These are phyloP conservation scores for Brachynemurus nebulosus DNA, from an alignment of 2,888 invertebrate genomes.

Conservation along the genomic window DNA sequence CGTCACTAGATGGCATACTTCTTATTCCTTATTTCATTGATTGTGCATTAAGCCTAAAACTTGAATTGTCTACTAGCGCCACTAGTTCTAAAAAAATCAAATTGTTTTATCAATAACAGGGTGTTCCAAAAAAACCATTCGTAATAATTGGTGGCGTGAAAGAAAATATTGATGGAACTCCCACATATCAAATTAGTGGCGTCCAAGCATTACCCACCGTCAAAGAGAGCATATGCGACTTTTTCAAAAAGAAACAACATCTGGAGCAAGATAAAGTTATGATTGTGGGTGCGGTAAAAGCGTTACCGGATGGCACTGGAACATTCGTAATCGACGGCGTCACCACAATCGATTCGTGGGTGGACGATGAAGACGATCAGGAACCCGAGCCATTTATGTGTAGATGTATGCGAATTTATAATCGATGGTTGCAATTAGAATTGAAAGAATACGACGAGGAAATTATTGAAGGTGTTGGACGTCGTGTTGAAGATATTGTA, in stretches of 20 bases:
- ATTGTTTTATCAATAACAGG: too few relatives aligned
- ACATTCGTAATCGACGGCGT: constrained; percentile 11
- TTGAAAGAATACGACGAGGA: constrained; percentile 18
- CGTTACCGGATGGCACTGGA: constrained; percentile 3
- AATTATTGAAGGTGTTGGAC: constrained; percentile 17
- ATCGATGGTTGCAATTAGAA: constrained; percentile 3
- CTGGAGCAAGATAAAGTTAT: not conserved
- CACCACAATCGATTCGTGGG: not conserved
- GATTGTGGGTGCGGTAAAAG: constrained; percentile 10
- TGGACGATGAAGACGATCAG: not conserved
- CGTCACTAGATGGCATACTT: too few relatives aligned
- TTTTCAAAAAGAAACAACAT: not conserved
- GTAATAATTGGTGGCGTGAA: constrained; percentile 2
- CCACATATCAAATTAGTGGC: constrained; percentile 2
- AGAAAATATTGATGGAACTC: constrained; percentile 3
- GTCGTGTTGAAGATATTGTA: not conserved
- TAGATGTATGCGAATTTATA: constrained; percentile 3
- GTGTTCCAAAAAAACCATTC: not conserved
- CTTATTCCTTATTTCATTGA: too few relatives aligned
- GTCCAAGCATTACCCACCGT: constrained; percentile 1
- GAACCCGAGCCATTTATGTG: not conserved
- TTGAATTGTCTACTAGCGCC: too few relatives aligned
- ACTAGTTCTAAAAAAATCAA: too few relatives aligned
- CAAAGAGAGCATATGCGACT: not conserved
- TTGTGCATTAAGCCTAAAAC: too few relatives aligned